Base-by-base conservation (phyloP, 2,888 invertebrate species). In the Hecatera dysodea region DNA sequence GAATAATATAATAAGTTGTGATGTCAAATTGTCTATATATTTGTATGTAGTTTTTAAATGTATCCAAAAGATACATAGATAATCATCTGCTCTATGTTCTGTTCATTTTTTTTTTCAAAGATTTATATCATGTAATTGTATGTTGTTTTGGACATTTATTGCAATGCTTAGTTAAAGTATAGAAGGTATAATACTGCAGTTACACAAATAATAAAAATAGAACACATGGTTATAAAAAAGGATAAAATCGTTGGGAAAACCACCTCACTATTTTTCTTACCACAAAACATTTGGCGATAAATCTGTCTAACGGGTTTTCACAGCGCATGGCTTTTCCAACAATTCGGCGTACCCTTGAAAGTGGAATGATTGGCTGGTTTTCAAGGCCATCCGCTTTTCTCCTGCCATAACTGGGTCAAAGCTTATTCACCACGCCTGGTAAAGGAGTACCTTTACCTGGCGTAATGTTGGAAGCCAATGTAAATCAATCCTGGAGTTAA, bases 311-410 rank as follows among this genome's bases (percentile, higher is more conserved):
- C 57, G 22, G 56, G 61, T 67, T 57, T 36, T n/a, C 22, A 42
- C 57, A 29, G 46, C 24, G 55, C 72, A 73, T 73, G 71, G 69
- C 65, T 67, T 71, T 65, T 59, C 48, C 50, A 70, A 70, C 52
- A 67, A 50, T 65, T 60, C 42, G 15, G 29, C 24, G 64, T 67
- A 50, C 42, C 59, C 44, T 75, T 76, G 55, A 65, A 82, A 69
- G 59, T 67, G 29, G 74, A 73, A 78, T 74, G 64, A 74, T 72
- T 72, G 63, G 65, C 65, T 71, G 75, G 69, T 66, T 71, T 71
- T 81, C 60, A 57, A 50, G 83, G 64, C 57, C 33, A 72, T 59
- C 39, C 29, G 39, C 50, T 22, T 57, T 53, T 33, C 42, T 61
- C 48, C 46, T 33, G 11, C 33, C 48, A 48, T 36, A 82, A 72